Base-by-base conservation (phyloP, 2,888 invertebrate species). In the Hesperia comma region DNA sequence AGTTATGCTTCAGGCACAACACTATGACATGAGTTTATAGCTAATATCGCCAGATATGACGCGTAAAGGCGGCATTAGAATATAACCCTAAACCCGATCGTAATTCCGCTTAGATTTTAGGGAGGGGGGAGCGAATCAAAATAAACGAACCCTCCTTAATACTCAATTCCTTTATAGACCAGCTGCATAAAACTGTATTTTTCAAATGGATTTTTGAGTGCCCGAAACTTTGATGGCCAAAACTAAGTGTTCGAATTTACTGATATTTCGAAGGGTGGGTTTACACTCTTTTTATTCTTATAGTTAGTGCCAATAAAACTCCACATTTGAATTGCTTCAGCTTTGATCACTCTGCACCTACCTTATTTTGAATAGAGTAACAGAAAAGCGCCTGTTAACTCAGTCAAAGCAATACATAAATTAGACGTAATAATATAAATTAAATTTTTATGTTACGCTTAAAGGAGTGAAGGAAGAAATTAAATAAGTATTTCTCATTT, bases 191-290 rank as follows among this genome's bases (percentile, higher is more conserved):
- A 91, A 88, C 83, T 81, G 82, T 87, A 88, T 87, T 88, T 90
- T 89, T 90, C 85, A 89, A 92, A 93, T 92, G 92, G 92, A 92
- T 92, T 90, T 91, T 92, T 91, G 89, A 93, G 93, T 90, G 86
- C 88, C 83, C 83, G 77, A 85, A 85, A 87, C 81, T 90, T 91
- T 92, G 87, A 93, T 92, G 85, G 89, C 77, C 81, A 81, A 87
- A 89, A 90, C 90, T 86, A 91, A 93, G 86, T 87, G 86, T 87
- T 85, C 76, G 84, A 86, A 86, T 89, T 87, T 88, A 88, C 82
- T 79, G 80, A 80, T 78, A 79, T 78, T 73, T 75, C 75, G 78
- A 78, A 81, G 85, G 87, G 84, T 77, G 77, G 81, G 71, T 81
- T 90, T 82, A 88, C 83, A 81, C 82, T 87, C 81, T 86, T 90